These are phyloP conservation scores for Trichonephila clavata DNA, from an alignment of 1,140 invertebrate genomes.

Conservation along the genomic window DNA sequence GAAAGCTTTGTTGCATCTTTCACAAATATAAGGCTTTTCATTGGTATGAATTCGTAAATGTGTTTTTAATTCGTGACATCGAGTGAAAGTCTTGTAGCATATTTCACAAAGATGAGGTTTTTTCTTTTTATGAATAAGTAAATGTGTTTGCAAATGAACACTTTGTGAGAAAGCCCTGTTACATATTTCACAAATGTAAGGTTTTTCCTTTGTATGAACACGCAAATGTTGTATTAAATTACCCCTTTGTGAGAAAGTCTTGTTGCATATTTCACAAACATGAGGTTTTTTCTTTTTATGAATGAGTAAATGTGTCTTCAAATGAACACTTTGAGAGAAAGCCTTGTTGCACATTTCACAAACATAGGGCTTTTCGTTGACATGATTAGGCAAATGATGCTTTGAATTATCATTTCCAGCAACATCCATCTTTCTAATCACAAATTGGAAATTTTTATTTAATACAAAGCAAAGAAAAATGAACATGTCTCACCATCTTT, in stretches of 20 bases:
- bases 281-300: not conserved
- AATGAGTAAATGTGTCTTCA: constrained; percentile 30
- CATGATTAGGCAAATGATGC: no score
- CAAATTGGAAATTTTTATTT: no score
- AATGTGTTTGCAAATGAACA: not conserved
- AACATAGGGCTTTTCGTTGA: not conserved
- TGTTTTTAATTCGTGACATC: not conserved
- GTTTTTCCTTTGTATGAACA: no score
- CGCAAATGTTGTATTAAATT: no score
- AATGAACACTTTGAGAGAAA: not conserved
- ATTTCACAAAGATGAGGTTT: not conserved
- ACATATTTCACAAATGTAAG: not conserved
- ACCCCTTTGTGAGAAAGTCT: no score
- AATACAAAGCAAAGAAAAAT: no score
- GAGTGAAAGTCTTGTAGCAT: constrained; percentile 8
- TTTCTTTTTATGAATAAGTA: not conserved
- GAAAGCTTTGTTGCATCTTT: constrained; percentile 36
- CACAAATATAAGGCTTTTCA: constrained; percentile 8
- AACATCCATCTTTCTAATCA: no score
- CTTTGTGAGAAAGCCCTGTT: not conserved
- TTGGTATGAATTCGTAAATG: not conserved
- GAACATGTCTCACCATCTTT: no score
- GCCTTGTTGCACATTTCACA: not conserved
- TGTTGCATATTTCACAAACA: no score
- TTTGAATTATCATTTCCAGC: no score